Conservation (phyloP, 2,797 vertebrate species). For the Hylomyscus alleni region DNA sequence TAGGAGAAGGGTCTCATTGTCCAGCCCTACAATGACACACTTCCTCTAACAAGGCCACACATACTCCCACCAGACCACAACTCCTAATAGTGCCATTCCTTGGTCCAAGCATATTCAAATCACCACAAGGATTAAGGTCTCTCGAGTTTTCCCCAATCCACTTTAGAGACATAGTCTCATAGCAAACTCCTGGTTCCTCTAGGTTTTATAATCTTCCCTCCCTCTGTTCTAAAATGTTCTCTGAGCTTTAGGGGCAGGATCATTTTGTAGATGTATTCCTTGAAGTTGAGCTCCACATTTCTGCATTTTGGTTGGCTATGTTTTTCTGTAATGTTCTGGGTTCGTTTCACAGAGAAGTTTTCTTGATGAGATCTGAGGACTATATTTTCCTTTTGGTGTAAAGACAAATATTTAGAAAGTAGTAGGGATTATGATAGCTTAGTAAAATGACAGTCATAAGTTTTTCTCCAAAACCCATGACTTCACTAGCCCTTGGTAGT, state of each 20-base stretch:
- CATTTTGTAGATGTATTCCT: not conserved
- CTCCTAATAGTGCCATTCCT: no score
- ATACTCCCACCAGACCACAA: no score
- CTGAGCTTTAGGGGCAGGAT: not conserved
- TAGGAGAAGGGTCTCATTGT: no score
- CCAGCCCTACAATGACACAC: no score
- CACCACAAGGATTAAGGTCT: not conserved
- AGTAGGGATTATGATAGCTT: not conserved
- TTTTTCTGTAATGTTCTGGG: not conserved
- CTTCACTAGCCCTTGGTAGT: no score
- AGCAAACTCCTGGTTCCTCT: not conserved
- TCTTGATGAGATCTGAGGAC: not conserved
- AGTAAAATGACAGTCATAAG: not conserved
- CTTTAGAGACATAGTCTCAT: not conserved
- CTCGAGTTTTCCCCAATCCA: not conserved
- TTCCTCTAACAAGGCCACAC: no score
- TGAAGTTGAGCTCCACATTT: not conserved
- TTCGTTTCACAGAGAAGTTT: not conserved
- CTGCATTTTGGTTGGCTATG: not conserved
- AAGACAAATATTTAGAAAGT: not conserved
- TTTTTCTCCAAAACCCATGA: not conserved
- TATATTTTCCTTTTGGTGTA: not conserved
- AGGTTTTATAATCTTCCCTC: not conserved
- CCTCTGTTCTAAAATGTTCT: not conserved
- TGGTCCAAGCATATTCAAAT: no score